Evolutionary conservation across 2,113 vertebrate species (phyloP), one percentile per base, ranked within the genome.

Genomic region (Rhinogobius similis): DNA sequence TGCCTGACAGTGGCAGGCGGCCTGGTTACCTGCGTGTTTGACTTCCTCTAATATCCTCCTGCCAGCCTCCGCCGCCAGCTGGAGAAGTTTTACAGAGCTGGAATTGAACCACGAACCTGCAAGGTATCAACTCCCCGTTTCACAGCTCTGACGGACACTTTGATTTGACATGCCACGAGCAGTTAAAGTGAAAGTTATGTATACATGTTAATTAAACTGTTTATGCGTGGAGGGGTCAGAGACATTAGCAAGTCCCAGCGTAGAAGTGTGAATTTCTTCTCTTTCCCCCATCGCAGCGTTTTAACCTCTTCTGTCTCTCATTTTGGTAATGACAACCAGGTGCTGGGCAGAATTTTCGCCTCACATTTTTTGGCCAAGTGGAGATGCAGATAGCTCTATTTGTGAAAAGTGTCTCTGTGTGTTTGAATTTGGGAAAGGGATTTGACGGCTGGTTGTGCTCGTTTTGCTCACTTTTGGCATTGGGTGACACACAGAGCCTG

Each of bases 161-260:
- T 94, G 91, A 91, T 94, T 93, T 94, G 92, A 93, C 93, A 92
- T 93, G 89, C 90, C 87, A 91, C 85, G 93, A 93, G 93, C 94
- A 87, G 89, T 93, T 92, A 89, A 93, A 92, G 89, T 91, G 92
- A 87, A 91, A 93, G 89, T 92, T 93, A 93, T 93, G 88, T 93
- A 93, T 92, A 92, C 91, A 93, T 92, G 92, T 92, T 95, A 95
- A 97, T 97, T 95, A 95, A 96, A 96, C 92, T 94, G 91, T 90
- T 96, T 94, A 95, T 91, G 88, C 89, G 87, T 88, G 85, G 90
- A 94, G 91, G 89, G 94, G 94, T 96, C 95, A 94, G 93, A 97
- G 93, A 94, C 93, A 95, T 95, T 96, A 96, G 79, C 88, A 93
- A 94, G 93, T 95, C 94, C 91, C 84, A 90, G 89, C 90, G 94